Base-by-base conservation (phyloP, 2,797 vertebrate genomes). In the Microctenopoma steveboyesi region DNA sequence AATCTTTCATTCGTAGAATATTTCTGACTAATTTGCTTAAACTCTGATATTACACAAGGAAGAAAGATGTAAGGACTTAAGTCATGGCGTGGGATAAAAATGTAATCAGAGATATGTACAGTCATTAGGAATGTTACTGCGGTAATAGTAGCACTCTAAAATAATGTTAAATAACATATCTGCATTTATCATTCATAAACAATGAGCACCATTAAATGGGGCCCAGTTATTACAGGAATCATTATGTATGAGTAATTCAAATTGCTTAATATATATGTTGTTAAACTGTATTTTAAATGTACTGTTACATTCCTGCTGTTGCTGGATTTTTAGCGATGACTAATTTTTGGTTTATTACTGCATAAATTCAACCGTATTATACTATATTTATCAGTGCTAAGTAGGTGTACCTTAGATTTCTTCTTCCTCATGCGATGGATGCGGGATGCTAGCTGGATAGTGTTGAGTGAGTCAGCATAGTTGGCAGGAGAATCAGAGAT, bases 371-470 rank as follows among this genome's bases (percentile, higher is more conserved):
- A 55, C 9, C 42, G 22, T 22, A 22, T 22, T 22, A 22, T 22
- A 22, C 22, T 22, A 60, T 0, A 81, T 77, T 74, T 42, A 66
- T 61, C 37, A 28, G 15, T 35, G 12, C 33, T 72, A 35, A 72
- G 76, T 40, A 57, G 13, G 28, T 22, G 33, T 79, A 98, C 98
- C 97, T 98, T 98, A 69, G 95, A 94, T 90, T 98, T 99, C 90
- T 96, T 99, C 91, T 98, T 97, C 78, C 96, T 95, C 93, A 99
- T 96, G 71, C 98, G 95, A 87, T 99, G 97, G 78, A 99, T 95
- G 27, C 97, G 96, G 0, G 98, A 97, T 0, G 98, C 98, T n/a
- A 99, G 94, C 91, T 99, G 98, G 87, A 98, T 92, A 0, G 97
- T 98, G 87, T 92, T 95, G 76, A 99, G 96, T 0, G 97, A 98